Evolutionary conservation across 2,888 invertebrate species (phyloP).

Genomic region (Conus canariensis): DNA sequence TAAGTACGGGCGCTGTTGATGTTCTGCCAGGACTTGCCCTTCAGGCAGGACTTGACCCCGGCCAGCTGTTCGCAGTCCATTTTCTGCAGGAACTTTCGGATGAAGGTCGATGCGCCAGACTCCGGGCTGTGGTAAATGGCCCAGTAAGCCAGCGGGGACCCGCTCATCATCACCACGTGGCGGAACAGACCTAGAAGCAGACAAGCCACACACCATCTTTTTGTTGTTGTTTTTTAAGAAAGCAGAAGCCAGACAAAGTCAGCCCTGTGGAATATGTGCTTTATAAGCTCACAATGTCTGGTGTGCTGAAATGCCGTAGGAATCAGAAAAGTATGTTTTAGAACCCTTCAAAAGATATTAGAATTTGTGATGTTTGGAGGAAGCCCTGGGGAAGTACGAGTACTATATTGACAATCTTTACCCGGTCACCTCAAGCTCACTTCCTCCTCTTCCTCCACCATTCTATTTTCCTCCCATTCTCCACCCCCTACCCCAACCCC

Average conservation of each 20-base stretch:
- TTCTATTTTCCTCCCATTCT: not conserved
- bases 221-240: not conserved
- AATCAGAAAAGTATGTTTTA: no score
- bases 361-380: no score
- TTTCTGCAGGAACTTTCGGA: not conserved
- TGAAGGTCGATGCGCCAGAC: slow-evolving; percentile 4
- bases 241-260: no score
- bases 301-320: no score
- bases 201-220: not conserved
- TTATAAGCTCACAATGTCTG: no score
- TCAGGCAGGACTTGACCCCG: slow-evolving; percentile 43
- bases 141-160: slow-evolving; percentile 61
- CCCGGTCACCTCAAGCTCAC: not conserved
- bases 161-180: slow-evolving; percentile 47
- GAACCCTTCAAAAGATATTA: no score
- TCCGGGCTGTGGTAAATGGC: slow-evolving; percentile 43
- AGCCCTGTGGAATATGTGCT: no score
- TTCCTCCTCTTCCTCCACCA: not conserved
- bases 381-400: not conserved
- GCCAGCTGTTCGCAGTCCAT: slow-evolving; percentile 35
- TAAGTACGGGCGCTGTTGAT: slow-evolving; percentile 23
- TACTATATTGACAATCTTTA: not conserved
- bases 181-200: slow-evolving; percentile 42
- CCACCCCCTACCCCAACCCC: not conserved
- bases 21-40: slow-evolving; percentile 17